Percentiles rank a stretch among this genome's conserved stretches.
Conservation (phyloP, 2,113 vertebrate genomes). For the Brevimyrus niger region DNA sequence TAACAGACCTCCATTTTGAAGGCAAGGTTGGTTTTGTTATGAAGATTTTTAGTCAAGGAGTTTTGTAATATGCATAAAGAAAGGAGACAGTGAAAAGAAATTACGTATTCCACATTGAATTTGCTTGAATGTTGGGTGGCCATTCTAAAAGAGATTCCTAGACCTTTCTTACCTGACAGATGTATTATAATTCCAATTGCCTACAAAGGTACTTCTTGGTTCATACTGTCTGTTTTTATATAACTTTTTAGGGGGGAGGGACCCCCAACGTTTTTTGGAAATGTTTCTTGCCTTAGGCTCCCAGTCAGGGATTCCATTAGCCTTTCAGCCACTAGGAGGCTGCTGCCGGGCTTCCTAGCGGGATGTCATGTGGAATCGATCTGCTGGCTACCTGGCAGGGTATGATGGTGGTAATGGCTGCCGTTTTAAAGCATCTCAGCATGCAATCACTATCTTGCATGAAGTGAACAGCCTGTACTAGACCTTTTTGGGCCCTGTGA, state of each 20-base stretch:
- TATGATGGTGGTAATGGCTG: not conserved
- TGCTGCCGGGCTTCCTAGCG: not conserved
- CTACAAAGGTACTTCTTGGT: not conserved
- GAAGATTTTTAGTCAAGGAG: not conserved
- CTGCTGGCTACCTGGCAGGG: not conserved
- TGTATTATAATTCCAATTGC: not conserved
- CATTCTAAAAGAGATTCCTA: not conserved
- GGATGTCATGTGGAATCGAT: not conserved
- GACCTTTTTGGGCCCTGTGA: not conserved
- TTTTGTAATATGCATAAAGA: not conserved
- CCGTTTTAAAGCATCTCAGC: not conserved
- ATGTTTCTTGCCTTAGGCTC: not conserved
- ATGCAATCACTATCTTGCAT: not conserved
- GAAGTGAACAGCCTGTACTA: not conserved
- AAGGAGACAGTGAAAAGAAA: not conserved
- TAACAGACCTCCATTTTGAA: not conserved
- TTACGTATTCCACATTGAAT: not conserved
- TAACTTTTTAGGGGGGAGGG: not conserved
- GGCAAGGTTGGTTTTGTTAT: not conserved
- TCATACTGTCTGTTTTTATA: not conserved
- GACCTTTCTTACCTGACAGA: not conserved
- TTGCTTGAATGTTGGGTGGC: not conserved
- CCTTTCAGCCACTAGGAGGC: not conserved
- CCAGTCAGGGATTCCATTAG: not conserved
- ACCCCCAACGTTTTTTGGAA: not conserved